These are phyloP conservation scores for Aproaerema taeniolella DNA, from an alignment of 2,888 invertebrate genomes.

Conservation along the genomic window DNA sequence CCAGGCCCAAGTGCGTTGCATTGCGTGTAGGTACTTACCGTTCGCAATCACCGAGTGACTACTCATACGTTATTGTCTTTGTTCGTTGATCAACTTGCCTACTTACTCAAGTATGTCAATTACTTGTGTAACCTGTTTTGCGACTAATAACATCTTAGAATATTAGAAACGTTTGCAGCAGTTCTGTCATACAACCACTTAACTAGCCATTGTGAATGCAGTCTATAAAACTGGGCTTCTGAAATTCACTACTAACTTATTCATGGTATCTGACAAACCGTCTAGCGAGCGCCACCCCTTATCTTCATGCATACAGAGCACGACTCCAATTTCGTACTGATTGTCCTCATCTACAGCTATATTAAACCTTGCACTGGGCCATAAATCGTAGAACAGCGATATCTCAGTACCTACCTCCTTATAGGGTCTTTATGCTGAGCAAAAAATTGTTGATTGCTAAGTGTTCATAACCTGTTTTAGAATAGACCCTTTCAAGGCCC, in stretches of 20 bases:
- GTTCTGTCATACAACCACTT: too few relatives aligned
- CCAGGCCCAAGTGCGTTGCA: constrained; percentile 37
- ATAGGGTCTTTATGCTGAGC: constrained; percentile 2
- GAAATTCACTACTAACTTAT: constrained; percentile 49
- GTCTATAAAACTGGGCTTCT: constrained; percentile 22
- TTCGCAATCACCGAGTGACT: constrained; percentile 3
- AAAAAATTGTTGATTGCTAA: constrained; percentile 9
- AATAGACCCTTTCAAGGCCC: constrained; percentile 9
- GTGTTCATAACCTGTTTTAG: constrained; percentile 7
- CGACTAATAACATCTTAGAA: too few relatives aligned
- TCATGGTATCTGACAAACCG: constrained; percentile 43
- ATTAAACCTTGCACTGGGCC: constrained; percentile 15
- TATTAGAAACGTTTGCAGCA: too few relatives aligned
- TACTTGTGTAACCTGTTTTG: too few relatives aligned
- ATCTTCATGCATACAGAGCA: constrained; percentile 45
- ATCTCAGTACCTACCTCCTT: too few relatives aligned
- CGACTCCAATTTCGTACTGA: constrained; percentile 46
- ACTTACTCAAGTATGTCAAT: too few relatives aligned
- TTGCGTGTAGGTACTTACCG: constrained; percentile 27
- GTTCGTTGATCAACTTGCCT: too few relatives aligned
- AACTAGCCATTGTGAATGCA: neutral
- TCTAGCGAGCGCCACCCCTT: constrained; percentile 34
- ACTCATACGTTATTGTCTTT: constrained; percentile 1
- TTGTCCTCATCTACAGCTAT: constrained; percentile 35
- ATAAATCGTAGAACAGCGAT: constrained; percentile 1